Percentiles rank a stretch among this genome's conserved stretches.
phyloP scores from a whole-genome alignment of 2,113 vertebrate genomes.

The Bubo scandiacus region DNA sequence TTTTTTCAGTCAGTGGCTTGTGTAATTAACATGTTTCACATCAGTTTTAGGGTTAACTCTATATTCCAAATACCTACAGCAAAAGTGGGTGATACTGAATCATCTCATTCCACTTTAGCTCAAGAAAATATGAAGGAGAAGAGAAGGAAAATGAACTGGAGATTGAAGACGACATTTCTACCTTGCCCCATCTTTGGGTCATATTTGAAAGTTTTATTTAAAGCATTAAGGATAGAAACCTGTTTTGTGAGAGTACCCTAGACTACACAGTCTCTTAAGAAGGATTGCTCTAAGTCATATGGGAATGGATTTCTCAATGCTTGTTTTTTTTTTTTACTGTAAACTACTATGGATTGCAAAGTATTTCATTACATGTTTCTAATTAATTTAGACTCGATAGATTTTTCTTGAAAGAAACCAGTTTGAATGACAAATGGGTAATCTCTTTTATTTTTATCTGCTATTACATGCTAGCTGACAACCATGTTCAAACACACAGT shows the following conservation, averaged over 20 bases:
- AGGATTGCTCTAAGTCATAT: not conserved
- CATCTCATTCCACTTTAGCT: not conserved
- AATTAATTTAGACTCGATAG: not conserved
- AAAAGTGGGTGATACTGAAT: not conserved
- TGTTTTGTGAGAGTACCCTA: not conserved
- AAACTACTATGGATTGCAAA: not conserved
- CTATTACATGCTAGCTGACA: not conserved
- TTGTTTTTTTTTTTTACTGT: too few species aligned
- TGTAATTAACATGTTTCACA: not conserved
- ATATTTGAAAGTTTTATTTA: not conserved
- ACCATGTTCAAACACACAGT: not conserved
- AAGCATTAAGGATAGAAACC: not conserved
- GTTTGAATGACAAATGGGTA: not conserved
- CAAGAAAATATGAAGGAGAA: not conserved
- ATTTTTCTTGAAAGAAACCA: not conserved
- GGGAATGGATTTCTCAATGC: not conserved
- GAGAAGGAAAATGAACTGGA: not conserved
- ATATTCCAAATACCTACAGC: not conserved
- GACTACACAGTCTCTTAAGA: not conserved
- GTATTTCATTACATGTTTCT: not conserved
- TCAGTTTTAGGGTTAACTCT: not conserved
- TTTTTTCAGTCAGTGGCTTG: not conserved
- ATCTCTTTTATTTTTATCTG: not conserved
- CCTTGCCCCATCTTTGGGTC: not conserved
- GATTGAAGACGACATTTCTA: not conserved